Evolutionary conservation across 2,113 vertebrate species (phyloP).

Genomic region (Oncorhynchus kisutch): DNA sequence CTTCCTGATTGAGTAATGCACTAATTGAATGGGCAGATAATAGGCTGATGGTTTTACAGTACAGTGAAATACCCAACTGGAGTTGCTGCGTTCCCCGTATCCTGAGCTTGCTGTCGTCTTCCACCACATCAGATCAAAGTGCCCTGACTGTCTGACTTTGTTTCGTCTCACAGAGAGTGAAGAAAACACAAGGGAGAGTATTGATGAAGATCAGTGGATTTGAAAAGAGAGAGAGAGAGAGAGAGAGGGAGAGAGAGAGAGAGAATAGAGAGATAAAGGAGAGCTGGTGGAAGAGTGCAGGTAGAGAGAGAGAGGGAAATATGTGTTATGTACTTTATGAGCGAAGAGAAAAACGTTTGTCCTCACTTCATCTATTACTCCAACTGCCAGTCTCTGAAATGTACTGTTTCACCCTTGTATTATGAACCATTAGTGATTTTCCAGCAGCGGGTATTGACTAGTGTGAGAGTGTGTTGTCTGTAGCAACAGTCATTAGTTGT

Average conservation of each 20-base stretch:
- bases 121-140: constrained; percentile 27
- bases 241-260: constrained; percentile 7
- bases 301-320: background rate
- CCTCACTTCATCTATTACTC: too few species aligned
- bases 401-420: constrained; percentile 1
- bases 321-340: too few species aligned
- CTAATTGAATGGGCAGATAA: constrained; percentile 30
- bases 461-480: constrained; percentile 39
- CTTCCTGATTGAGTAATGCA: background rate
- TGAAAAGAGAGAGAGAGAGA: constrained; percentile 33
- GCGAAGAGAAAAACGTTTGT: background rate
- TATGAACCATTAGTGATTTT: constrained; percentile 1
- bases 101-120: constrained; percentile 9
- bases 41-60: constrained; percentile 8
- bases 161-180: constrained; percentile 4
- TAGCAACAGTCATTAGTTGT: too few species aligned
- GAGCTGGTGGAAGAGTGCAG: background rate
- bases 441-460: constrained; percentile 15
- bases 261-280: too few species aligned
- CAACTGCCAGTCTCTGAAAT: background rate
- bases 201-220: constrained; percentile 31
- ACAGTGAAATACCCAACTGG: background rate
- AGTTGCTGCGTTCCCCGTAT: background rate
- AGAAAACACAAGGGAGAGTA: constrained; percentile 6
- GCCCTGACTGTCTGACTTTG: constrained; percentile 8